These are phyloP conservation scores for Idaea biselata DNA, from an alignment of 2,888 invertebrate genomes.

Conservation along the genomic window DNA sequence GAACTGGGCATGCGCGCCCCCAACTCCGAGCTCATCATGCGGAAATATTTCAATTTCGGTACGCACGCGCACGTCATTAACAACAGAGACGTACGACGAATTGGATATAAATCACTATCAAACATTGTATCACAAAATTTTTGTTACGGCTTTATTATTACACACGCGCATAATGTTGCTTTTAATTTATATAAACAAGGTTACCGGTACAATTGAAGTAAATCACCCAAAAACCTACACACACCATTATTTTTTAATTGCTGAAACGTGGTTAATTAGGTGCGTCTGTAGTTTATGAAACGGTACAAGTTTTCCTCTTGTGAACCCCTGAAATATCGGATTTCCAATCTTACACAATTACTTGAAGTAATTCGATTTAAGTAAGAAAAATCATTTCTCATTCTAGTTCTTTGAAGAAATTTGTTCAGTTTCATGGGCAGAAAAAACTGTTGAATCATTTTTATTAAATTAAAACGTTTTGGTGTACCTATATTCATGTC, in stretches of 20 bases:
- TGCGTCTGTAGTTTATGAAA: not conserved
- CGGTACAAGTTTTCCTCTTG: not conserved
- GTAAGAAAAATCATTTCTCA: not conserved
- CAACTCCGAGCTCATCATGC: slow-evolving; percentile 79
- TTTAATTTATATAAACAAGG: not conserved
- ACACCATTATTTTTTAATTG: slow-evolving; percentile 1
- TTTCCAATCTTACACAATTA: not conserved
- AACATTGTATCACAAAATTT: slow-evolving; percentile 55
- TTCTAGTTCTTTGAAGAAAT: not conserved
- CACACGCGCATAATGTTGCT: slow-evolving; percentile 48
- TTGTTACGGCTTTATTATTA: slow-evolving; percentile 56
- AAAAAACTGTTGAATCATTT: not conserved
- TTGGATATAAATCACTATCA: slow-evolving; percentile 55
- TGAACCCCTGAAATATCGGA: not conserved
- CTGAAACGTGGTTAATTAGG: not conserved
- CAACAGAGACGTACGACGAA: slow-evolving; percentile 36
- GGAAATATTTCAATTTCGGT: slow-evolving; percentile 81
- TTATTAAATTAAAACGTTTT: not conserved
- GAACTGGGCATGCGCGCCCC: slow-evolving; percentile 75
- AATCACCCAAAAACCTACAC: slow-evolving; percentile 20
- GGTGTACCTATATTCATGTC: not conserved
- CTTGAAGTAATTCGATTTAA: not conserved
- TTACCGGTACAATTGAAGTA: not conserved
- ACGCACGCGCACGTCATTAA: slow-evolving; percentile 49
- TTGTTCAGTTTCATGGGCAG: not conserved